Evolutionary conservation across 2,888 invertebrate species (phyloP), one percentile per base, ranked within the genome.

Genomic region (Coelinius sp.): DNA sequence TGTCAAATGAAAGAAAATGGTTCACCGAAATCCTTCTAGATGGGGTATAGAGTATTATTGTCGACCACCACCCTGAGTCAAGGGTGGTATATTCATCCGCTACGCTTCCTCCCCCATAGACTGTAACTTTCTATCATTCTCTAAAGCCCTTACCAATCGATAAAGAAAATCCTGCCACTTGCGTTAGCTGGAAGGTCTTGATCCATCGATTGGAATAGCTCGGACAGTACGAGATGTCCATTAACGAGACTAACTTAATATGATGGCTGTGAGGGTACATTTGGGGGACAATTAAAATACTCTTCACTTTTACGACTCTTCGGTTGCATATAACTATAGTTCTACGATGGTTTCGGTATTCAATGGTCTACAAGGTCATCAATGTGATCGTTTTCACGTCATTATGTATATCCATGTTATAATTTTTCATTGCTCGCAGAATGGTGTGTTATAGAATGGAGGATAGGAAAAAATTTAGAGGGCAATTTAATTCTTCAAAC

Each of bases 11-110:
- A 79, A n/a, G 78, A 76, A 80, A 80, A 79, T 79, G 79, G 75
- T 80, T 80, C 76, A 65, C 62, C 64, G 73, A 78, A 80, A 79
- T 81, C 78, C 79, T 76, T 71, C 77, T 77, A 77, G 81, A 82
- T 80, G 80, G 80, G 78, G 80, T 75, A 74, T 72, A 69, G 74
- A 72, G 79, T 78, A 79, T 80, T 81, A 81, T 80, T 79, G 77
- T 74, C 70, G 75, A 73, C 14, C 14, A 73, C 77, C 67, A 72
- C 73, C 67, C 71, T 73, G 68, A 53, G 70, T 67, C 74, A 41
- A 65, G 70, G 69, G 68, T 68, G n/a, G n/a, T 46, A 35, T 20
- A 1, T 14, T 8, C 17, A 27, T 56, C 27, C 31, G 22, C 22
- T 53, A 2, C 12, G 14, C 59, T 6, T 20, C 20, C 31, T 27